Evolutionary conservation across 2,113 vertebrate genomes (phyloP), one percentile per base, ranked within the genome.

Genomic region (Blennius ocellaris): DNA sequence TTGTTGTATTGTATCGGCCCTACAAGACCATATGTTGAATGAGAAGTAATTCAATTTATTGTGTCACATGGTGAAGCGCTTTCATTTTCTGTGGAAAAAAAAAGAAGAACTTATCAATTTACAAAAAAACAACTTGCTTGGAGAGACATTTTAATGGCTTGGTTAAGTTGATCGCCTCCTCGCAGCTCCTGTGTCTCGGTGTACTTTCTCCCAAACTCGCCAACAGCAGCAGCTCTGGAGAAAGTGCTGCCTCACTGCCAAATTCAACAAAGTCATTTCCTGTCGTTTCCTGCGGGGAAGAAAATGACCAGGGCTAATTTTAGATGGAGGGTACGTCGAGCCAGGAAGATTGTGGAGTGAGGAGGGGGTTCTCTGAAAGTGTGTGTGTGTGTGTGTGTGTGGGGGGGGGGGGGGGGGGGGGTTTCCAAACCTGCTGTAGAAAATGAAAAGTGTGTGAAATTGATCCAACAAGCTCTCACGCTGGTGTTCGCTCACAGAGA

Each of bases 241-340:
- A 91, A 93, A 91, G 89, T 88, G 77, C 83, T 81, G 89, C 84
- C 80, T 90, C 83, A 85, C 83, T 89, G 92, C 93, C 92, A 93
- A 92, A 75, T 89, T 78, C 92, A 91, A 93, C 92, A 92, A 87
- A 91, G 85, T 86, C 69, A 90, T 90, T 93, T 94, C 90, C 93
- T 93, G 87, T 80, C 49, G 57, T 90, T 91, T 91, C 83, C 90
- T 90, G 89, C 63, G 52, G 78, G 70, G 86, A 87, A 76, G 81
- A 86, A 87, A 89, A 83, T 79, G 80, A 87, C 74, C 69, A 52
- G 82, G 52, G 89, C 89, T 92, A 92, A 93, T 86, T 93, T 93
- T 92, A 93, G 92, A 90, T 57, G 2, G 56, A 72, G 80, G 62
- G 64, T 68, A 74, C 70, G 69, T 49, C 71, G 63, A 85, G 73